Conservation (phyloP, 2,797 vertebrate species). For the Salmo trutta region DNA sequence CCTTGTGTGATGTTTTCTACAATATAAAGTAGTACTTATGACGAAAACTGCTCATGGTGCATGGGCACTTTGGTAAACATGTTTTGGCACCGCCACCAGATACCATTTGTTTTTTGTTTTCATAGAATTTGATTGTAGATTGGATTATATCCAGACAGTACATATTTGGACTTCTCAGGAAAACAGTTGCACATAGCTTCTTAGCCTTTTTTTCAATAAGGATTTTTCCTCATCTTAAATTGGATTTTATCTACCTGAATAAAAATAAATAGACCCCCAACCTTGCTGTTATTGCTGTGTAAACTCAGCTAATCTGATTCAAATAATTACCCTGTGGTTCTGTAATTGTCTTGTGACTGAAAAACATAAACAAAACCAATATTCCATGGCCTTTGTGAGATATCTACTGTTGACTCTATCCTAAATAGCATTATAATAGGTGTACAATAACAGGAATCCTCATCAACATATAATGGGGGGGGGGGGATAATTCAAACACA, state of each 20-base stretch:
- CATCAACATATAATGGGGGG: background rate
- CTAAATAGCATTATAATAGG: background rate
- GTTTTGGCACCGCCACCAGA: background rate
- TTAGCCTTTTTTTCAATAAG: too few relatives aligned
- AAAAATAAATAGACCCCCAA: too few relatives aligned
- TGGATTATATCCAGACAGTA: background rate
- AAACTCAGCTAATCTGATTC: too few relatives aligned
- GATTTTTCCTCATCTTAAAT: too few relatives aligned
- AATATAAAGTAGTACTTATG: background rate
- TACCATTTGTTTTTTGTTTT: background rate
- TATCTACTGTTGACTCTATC: too few relatives aligned
- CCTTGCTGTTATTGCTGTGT: too few relatives aligned
- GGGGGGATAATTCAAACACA: background rate
- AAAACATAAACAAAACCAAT: too few relatives aligned
- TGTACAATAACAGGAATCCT: background rate
- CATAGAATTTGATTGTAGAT: slow-evolving; percentile 25
- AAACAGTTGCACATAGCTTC: background rate
- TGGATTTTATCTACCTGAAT: too few relatives aligned
- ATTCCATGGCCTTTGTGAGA: too few relatives aligned
- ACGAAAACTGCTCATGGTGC: background rate
- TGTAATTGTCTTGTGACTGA: too few relatives aligned
- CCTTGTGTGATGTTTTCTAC: background rate
- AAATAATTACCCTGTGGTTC: too few relatives aligned
- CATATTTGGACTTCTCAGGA: background rate
- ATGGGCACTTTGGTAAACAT: background rate